These are phyloP conservation scores for Tachypleus tridentatus DNA, from an alignment of 1,140 invertebrate species.

Conservation along the genomic window DNA sequence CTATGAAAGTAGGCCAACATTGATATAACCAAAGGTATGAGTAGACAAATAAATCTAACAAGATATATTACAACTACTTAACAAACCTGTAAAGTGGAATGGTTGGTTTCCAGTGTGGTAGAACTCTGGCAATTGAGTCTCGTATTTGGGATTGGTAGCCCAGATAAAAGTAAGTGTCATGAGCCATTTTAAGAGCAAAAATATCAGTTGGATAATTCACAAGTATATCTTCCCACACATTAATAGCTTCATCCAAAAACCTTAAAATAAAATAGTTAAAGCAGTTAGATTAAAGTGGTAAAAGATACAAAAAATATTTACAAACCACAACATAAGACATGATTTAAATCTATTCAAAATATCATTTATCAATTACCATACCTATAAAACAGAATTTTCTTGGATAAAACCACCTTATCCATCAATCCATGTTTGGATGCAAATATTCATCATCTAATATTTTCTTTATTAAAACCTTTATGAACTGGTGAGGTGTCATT, in stretches of 20 bases:
- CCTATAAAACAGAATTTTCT: too few species aligned
- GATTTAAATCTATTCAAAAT: too few species aligned
- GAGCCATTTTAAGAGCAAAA: constrained; percentile 42
- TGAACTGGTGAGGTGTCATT: too few species aligned
- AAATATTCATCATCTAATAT: too few species aligned
- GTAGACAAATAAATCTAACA: neutral
- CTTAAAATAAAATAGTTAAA: constrained; percentile 15
- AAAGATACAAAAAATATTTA: neutral
- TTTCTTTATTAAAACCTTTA: too few species aligned
- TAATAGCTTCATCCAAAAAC: constrained; percentile 26
- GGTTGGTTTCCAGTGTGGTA: constrained; percentile 36
- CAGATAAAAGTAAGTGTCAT: constrained; percentile 45
- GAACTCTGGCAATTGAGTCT: constrained; percentile 39
- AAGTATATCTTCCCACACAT: constrained; percentile 41
- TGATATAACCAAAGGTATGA: too few species aligned
- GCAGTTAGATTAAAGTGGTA: neutral
- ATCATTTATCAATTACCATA: too few species aligned
- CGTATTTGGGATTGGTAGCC: constrained; percentile 36
- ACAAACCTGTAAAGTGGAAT: constrained; percentile 38
- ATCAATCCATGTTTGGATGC: too few species aligned
- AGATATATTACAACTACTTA: constrained; percentile 5
- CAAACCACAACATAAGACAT: neutral
- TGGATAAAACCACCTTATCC: too few species aligned
- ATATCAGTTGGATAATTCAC: constrained; percentile 40
- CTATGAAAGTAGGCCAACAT: too few species aligned